These are phyloP conservation scores for Synergus laeviventris DNA, from an alignment of 2,888 invertebrate species.

Conservation along the genomic window DNA sequence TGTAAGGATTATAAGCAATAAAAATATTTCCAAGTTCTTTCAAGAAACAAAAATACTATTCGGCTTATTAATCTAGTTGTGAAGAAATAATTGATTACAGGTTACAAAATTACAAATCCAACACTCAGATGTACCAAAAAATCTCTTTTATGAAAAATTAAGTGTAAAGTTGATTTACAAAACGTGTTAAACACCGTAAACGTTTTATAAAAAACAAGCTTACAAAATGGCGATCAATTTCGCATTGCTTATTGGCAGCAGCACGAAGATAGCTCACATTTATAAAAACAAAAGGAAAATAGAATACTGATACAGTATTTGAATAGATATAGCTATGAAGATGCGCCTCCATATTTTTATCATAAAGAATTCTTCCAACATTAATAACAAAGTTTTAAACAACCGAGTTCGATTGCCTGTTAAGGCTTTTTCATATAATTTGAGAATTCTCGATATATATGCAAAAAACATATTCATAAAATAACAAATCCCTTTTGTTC, in stretches of 20 bases:
- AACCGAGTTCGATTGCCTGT: slow-evolving; percentile 49
- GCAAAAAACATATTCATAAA: not conserved
- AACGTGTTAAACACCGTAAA: slow-evolving; percentile 45
- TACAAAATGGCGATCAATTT: slow-evolving; percentile 52
- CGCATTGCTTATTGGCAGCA: slow-evolving; percentile 47
- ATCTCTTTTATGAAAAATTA: slow-evolving; percentile 31
- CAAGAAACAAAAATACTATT: not conserved
- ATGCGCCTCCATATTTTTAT: slow-evolving; percentile 56
- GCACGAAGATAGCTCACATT: slow-evolving; percentile 47
- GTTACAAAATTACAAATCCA: not conserved
- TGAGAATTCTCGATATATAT: not conserved
- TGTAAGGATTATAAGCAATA: not conserved
- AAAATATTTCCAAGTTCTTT: not conserved
- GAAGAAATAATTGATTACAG: not conserved
- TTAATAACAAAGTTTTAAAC: slow-evolving; percentile 49
- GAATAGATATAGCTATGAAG: slow-evolving; percentile 62
- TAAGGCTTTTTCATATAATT: not conserved
- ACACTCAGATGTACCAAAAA: slow-evolving; percentile 14
- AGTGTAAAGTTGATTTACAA: slow-evolving; percentile 33
- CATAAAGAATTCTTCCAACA: slow-evolving; percentile 1
- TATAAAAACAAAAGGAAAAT: slow-evolving; percentile 50
- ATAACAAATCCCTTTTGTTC: not conserved
- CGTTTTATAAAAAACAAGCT: slow-evolving; percentile 54
- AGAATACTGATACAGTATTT: slow-evolving; percentile 71
- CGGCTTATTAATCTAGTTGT: not conserved